These are phyloP conservation scores for Beaufortia kweichowensis DNA, from an alignment of 2,113 vertebrate species.

Conservation along the genomic window DNA sequence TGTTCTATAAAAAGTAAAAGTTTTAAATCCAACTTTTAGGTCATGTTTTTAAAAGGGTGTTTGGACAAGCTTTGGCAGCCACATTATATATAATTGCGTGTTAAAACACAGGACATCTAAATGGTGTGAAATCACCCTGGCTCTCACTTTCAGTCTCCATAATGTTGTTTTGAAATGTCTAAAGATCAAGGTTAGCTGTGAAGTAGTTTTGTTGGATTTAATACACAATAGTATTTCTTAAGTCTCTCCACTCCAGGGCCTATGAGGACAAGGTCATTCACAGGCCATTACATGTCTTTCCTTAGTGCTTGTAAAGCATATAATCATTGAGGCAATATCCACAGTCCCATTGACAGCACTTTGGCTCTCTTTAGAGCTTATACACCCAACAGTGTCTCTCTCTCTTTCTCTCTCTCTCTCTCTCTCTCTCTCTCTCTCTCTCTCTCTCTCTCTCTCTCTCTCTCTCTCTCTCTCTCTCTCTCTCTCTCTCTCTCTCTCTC, in stretches of 20 bases:
- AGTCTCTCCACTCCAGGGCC: not conserved
- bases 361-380: slow-evolving; percentile 23
- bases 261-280: slow-evolving; percentile 20
- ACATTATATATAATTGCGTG: slow-evolving; percentile 12
- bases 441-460: too few species aligned
- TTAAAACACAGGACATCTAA: slow-evolving; percentile 15
- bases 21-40: not conserved
- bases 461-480: too few species aligned
- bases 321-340: slow-evolving; percentile 39
- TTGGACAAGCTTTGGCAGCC: slow-evolving; percentile 17
- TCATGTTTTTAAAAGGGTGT: not conserved
- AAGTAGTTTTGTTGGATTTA: slow-evolving; percentile 4
- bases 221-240: slow-evolving; percentile 22
- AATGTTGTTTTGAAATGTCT: slow-evolving; percentile 21
- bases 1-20: too few species aligned
- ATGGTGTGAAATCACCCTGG: slow-evolving; percentile 11
- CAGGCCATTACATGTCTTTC: slow-evolving; percentile 35
- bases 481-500: too few species aligned
- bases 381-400: not conserved
- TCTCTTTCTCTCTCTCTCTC: too few species aligned
- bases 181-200: slow-evolving; percentile 32
- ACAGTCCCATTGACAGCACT: slow-evolving; percentile 32
- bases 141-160: slow-evolving; percentile 2
- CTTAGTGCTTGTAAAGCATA: slow-evolving; percentile 37
- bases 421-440: too few species aligned